Evolutionary conservation across 2,888 invertebrate species (phyloP).

Genomic region (Brachyptera risi): DNA sequence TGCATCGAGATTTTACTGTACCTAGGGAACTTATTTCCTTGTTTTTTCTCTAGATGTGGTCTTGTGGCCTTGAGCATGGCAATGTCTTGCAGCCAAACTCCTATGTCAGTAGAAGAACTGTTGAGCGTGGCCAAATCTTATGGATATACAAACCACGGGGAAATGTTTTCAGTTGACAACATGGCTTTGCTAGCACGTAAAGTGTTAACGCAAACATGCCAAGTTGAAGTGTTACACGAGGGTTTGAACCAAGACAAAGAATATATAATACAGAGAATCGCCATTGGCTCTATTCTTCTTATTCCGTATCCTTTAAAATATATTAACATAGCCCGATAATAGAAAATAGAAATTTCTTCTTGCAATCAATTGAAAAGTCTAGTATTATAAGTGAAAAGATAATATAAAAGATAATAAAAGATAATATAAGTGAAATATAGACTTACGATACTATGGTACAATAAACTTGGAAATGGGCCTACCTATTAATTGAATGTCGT

Average conservation of each 20-base stretch:
- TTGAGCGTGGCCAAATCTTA: slow-evolving; percentile 55
- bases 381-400: too few relatives aligned
- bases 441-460: too few relatives aligned
- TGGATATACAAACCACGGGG: slow-evolving; percentile 76
- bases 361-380: too few relatives aligned
- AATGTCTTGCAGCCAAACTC: slow-evolving; percentile 54
- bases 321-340: too few relatives aligned
- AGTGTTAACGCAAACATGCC: slow-evolving; percentile 49
- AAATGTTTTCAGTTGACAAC: slow-evolving; percentile 77
- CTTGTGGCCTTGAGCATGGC: slow-evolving; percentile 83
- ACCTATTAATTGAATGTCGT: too few relatives aligned
- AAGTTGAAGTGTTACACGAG: slow-evolving; percentile 47
- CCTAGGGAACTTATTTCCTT: neutral
- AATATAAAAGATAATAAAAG: too few relatives aligned
- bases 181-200: slow-evolving; percentile 60
- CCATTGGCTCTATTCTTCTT: slow-evolving; percentile 55
- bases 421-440: too few relatives aligned
- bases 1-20: neutral
- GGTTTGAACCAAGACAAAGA: slow-evolving; percentile 50
- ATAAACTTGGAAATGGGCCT: too few relatives aligned
- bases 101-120: slow-evolving; percentile 55
- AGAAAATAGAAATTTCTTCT: neutral
- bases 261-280: slow-evolving; percentile 50
- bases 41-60: slow-evolving; percentile 65
- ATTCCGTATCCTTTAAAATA: slow-evolving; percentile 60